A percentile compares a stretch with the other conserved stretches of the same genome.
Conservation (phyloP, 2,888 invertebrate genomes). For the Quadroppia sp. region DNA sequence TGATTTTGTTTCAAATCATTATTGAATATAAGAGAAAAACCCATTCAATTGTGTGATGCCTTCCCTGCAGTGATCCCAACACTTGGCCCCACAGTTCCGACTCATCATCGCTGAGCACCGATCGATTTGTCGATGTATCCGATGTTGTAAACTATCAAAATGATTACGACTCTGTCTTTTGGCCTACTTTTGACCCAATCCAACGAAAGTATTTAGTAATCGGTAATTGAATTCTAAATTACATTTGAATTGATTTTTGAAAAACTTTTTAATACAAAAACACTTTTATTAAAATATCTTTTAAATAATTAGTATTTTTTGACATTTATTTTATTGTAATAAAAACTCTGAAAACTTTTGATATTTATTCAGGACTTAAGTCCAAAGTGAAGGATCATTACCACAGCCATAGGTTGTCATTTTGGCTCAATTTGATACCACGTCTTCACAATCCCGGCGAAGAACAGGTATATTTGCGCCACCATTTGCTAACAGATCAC, state of each 20-base stretch:
- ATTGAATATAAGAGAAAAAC: not conserved
- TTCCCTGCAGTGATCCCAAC: conserved; percentile 39
- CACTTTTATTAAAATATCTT: too few relatives aligned
- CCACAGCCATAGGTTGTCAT: conserved; percentile 86
- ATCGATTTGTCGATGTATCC: conserved; percentile 43
- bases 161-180: conserved; percentile 53
- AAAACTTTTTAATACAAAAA: too few relatives aligned
- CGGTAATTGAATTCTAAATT: conserved; percentile 40
- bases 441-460: conserved; percentile 58
- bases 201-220: conserved; percentile 76
- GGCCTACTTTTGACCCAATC: conserved; percentile 87
- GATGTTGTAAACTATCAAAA: conserved; percentile 48
- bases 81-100: conserved; percentile 39
- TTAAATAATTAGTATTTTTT: conserved; percentile 2
- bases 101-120: conserved; percentile 8
- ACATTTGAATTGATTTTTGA: too few relatives aligned
- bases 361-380: conserved; percentile 76
- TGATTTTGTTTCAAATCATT: not conserved
- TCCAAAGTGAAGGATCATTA: conserved; percentile 89
- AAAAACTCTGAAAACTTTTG: too few relatives aligned
- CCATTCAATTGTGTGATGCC: not conserved
- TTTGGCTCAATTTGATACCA: conserved; percentile 91
- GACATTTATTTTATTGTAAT: too few relatives aligned
- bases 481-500: conserved; percentile 76
- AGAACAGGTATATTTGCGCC: conserved; percentile 70